These are phyloP conservation scores for Triplophysa tibetana DNA, from an alignment of 2,113 vertebrate species.

Conservation along the genomic window DNA sequence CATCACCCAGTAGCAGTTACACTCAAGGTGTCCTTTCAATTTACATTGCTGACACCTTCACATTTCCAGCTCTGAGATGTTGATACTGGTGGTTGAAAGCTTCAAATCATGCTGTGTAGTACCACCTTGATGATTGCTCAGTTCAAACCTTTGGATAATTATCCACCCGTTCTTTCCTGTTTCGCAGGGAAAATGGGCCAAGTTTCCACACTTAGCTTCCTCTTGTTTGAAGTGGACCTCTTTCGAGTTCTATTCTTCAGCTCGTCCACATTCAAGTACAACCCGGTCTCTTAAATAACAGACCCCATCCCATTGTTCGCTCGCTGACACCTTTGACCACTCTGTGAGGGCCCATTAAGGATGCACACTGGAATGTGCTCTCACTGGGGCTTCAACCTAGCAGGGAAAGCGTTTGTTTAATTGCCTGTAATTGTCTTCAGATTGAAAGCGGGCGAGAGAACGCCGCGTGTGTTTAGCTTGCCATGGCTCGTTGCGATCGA, in stretches of 20 bases:
- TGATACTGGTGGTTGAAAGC: constrained; percentile 1
- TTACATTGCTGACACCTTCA: constrained; percentile 32
- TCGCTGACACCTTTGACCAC: constrained; percentile 47
- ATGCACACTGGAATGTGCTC: constrained; percentile 54
- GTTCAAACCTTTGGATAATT: constrained; percentile 34
- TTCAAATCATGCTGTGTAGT: constrained; percentile 1
- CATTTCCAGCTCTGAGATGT: constrained; percentile 17
- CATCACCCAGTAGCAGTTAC: constrained; percentile 3
- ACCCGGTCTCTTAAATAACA: constrained; percentile 22
- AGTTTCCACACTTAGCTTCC: constrained; percentile 21
- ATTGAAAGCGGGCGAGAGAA: constrained; percentile 52
- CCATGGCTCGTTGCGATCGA: constrained; percentile 30
- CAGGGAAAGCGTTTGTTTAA: constrained; percentile 57
- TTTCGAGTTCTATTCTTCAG: constrained; percentile 4
- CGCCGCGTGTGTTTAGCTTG: constrained; percentile 28
- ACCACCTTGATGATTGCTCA: constrained; percentile 39
- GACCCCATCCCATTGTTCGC: constrained; percentile 16
- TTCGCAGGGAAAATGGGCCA: constrained; percentile 20
- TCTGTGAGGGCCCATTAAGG: constrained; percentile 32
- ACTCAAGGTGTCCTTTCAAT: constrained; percentile 5
- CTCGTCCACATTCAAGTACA: constrained; percentile 1
- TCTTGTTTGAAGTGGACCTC: constrained; percentile 8
- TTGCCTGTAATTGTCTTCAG: constrained; percentile 65
- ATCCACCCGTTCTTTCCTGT: constrained; percentile 25
- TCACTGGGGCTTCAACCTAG: constrained; percentile 47